These are phyloP conservation scores for Bellardia bayeri DNA, from an alignment of 2,888 invertebrate genomes.

Conservation along the genomic window DNA sequence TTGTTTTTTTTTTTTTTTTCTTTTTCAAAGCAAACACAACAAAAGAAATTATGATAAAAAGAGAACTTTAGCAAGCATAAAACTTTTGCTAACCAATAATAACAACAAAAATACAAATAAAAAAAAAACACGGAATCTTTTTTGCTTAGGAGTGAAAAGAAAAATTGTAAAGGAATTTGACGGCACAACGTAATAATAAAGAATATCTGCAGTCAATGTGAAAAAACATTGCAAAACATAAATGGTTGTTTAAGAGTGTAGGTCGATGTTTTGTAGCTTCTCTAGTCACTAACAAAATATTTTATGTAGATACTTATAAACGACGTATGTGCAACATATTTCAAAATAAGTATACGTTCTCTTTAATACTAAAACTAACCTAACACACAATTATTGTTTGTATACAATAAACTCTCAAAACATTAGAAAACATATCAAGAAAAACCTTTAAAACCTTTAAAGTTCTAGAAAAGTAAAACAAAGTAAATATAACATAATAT, in stretches of 20 bases:
- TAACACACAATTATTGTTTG: background rate
- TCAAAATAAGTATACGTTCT: background rate
- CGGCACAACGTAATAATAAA: constrained; percentile 69
- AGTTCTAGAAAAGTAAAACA: no score
- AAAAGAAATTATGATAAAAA: constrained; percentile 30
- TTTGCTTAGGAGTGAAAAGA: constrained; percentile 47
- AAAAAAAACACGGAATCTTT: constrained; percentile 43
- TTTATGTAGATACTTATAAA: background rate
- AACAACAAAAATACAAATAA: background rate
- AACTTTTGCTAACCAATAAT: constrained; percentile 9
- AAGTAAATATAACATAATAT: no score
- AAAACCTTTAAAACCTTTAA: no score
- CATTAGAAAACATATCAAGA: no score
- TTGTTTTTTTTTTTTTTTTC: background rate
- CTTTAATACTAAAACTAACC: background rate
- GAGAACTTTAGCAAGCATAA: constrained; percentile 37
- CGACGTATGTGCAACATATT: background rate
- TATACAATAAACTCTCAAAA: background rate
- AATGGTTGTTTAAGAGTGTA: constrained; percentile 31
- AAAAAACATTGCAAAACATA: constrained; percentile 56
- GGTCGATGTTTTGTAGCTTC: background rate
- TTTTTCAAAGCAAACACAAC: background rate
- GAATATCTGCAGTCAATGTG: constrained; percentile 76
- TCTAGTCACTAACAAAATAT: background rate
- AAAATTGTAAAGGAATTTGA: constrained; percentile 49